Evolutionary conservation across 2,888 invertebrate genomes (phyloP).

Genomic region (Pseudococcus longispinus): DNA sequence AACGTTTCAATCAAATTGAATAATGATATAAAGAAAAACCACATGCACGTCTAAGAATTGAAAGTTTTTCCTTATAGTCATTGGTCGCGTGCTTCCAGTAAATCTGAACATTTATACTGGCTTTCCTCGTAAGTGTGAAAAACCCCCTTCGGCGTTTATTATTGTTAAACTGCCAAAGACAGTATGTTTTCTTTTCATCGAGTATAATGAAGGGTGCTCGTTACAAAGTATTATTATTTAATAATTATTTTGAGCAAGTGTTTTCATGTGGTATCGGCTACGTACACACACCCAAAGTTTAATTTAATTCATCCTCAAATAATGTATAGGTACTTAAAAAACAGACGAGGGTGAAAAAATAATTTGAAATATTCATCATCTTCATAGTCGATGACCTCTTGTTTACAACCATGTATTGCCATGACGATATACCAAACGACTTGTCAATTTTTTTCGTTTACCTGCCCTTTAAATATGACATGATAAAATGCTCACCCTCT

Average conservation of each 20-base stretch:
- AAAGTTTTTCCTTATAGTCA: not conserved
- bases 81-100: not conserved
- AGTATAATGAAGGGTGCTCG: constrained; percentile 23
- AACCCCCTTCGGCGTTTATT: not conserved
- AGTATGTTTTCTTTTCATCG: not conserved
- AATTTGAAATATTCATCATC: constrained; percentile 31
- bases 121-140: not conserved
- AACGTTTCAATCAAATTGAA: too few relatives aligned
- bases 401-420: constrained; percentile 45
- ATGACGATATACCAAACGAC: constrained; percentile 45
- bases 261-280: not conserved
- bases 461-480: constrained; percentile 32
- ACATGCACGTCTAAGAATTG: too few relatives aligned
- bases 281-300: not conserved
- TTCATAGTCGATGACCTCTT: constrained; percentile 51
- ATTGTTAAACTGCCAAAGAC: not conserved
- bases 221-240: constrained; percentile 10
- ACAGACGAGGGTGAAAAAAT: not conserved
- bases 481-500: constrained; percentile 30
- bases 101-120: not conserved
- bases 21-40: not conserved
- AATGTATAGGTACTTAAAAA: constrained; percentile 20
- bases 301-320: not conserved
- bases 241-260: constrained; percentile 14
- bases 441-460: constrained; percentile 39